Evolutionary conservation across 2,888 invertebrate species (phyloP).

Genomic region (Drosophila percnosoma): DNA sequence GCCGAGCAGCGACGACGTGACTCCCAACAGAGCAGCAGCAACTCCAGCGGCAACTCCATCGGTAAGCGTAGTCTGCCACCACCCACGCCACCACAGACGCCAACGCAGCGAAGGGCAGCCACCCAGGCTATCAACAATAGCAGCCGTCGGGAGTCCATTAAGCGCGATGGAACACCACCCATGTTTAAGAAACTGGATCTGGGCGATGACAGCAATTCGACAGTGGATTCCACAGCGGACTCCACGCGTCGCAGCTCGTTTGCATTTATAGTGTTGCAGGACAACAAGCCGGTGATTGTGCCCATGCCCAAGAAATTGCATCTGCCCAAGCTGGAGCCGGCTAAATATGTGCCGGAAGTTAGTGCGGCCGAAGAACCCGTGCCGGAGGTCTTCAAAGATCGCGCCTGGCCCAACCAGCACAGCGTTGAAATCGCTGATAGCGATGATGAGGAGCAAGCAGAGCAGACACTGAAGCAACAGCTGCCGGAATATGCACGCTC

Average conservation of each 20-base stretch:
- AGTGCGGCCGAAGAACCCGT: constrained; percentile 54
- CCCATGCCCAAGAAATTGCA: constrained; percentile 80
- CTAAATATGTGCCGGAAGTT: constrained; percentile 65
- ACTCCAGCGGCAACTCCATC: constrained; percentile 63
- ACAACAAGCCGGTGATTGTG: constrained; percentile 75
- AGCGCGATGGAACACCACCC: constrained; percentile 72
- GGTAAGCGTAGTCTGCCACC: constrained; percentile 69
- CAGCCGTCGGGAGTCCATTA: constrained; percentile 44
- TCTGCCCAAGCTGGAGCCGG: constrained; percentile 66
- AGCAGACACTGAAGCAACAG: constrained; percentile 28
- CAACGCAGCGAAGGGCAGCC: constrained; percentile 48
- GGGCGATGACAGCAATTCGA: constrained; percentile 53
- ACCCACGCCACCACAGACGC: constrained; percentile 38
- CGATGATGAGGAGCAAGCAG: constrained; percentile 45
- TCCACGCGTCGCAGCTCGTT: constrained; percentile 80
- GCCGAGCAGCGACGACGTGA: constrained; percentile 61
- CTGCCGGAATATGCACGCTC: constrained; percentile 70
- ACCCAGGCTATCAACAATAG: constrained; percentile 62
- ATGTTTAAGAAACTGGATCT: constrained; percentile 77
- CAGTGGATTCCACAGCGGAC: constrained; percentile 61
- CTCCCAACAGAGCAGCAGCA: constrained; percentile 61
- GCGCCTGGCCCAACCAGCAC: constrained; percentile 76
- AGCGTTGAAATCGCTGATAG: constrained; percentile 35
- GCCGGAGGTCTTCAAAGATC: constrained; percentile 74
- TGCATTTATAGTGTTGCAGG: constrained; percentile 82